phyloP scores from a whole-genome alignment of 2,888 invertebrate species.

The Hoplodrina blanda region DNA sequence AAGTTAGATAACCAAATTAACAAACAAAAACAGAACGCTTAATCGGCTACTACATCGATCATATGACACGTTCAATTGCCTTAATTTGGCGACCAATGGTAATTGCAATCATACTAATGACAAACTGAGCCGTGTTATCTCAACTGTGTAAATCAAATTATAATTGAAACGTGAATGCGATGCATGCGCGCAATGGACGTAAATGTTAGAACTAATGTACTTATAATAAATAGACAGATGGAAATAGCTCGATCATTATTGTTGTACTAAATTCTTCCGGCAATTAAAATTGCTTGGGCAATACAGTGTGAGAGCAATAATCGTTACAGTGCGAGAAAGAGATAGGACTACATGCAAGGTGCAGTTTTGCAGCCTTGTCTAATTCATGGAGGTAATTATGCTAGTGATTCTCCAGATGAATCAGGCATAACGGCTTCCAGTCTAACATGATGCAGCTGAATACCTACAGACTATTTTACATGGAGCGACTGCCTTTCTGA shows the following conservation, averaged over 20 bases:
- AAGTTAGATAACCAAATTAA: neutral
- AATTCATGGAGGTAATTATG: too few species aligned
- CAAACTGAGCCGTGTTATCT: slow-evolving; percentile 55
- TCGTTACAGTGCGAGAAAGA: too few species aligned
- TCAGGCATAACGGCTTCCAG: too few species aligned
- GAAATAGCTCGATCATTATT: neutral
- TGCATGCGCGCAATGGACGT: slow-evolving; percentile 16
- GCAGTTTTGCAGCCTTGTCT: too few species aligned
- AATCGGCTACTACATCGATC: slow-evolving; percentile 23
- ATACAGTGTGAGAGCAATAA: too few species aligned
- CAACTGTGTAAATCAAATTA: slow-evolving; percentile 58
- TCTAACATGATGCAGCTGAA: too few species aligned
- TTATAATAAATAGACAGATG: slow-evolving; percentile 2
- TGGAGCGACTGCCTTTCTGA: too few species aligned
- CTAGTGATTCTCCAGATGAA: too few species aligned
- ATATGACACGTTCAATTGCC: slow-evolving; percentile 38
- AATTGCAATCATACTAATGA: slow-evolving; percentile 65
- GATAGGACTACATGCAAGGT: too few species aligned
- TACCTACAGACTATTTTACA: too few species aligned
- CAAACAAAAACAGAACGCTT: slow-evolving; percentile 20
- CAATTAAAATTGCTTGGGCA: too few species aligned
- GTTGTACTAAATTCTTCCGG: neutral
- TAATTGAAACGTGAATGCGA: slow-evolving; percentile 55
- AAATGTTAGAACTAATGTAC: slow-evolving; percentile 26
- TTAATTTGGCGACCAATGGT: slow-evolving; percentile 48